These are phyloP conservation scores for Thermophis baileyi DNA, from an alignment of 2,113 vertebrate species.

Conservation along the genomic window DNA sequence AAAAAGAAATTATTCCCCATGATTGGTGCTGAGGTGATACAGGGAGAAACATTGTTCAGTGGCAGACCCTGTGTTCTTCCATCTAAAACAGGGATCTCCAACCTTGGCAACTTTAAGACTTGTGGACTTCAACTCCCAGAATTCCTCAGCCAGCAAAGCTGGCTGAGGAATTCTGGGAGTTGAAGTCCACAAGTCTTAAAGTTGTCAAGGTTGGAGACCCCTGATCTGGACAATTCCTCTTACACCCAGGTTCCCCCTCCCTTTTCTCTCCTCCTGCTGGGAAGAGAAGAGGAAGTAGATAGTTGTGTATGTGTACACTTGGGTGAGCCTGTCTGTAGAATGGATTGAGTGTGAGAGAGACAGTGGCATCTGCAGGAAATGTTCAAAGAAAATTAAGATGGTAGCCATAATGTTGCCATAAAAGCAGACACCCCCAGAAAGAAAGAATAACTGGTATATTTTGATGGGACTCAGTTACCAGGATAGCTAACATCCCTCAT, in stretches of 20 bases:
- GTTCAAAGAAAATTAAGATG: background rate
- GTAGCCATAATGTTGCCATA: background rate
- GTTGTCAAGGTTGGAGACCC: no score
- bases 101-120: no score
- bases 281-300: background rate
- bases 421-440: background rate
- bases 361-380: background rate
- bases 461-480: background rate
- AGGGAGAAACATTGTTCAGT: background rate
- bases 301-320: background rate
- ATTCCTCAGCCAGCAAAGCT: no score
- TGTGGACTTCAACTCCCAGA: no score
- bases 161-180: no score
- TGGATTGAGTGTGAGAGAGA: background rate
- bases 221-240: background rate
- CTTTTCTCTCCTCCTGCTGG: background rate
- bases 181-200: no score
- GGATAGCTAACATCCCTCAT: background rate
- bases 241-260: background rate
- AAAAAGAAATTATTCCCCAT: no score
- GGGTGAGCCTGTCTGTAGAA: background rate
- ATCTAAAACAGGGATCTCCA: background rate
- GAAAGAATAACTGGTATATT: background rate
- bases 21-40: no score
- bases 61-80: background rate